These are phyloP conservation scores for Leptodactylus fallax DNA, from an alignment of 2,797 vertebrate species.

Conservation along the genomic window DNA sequence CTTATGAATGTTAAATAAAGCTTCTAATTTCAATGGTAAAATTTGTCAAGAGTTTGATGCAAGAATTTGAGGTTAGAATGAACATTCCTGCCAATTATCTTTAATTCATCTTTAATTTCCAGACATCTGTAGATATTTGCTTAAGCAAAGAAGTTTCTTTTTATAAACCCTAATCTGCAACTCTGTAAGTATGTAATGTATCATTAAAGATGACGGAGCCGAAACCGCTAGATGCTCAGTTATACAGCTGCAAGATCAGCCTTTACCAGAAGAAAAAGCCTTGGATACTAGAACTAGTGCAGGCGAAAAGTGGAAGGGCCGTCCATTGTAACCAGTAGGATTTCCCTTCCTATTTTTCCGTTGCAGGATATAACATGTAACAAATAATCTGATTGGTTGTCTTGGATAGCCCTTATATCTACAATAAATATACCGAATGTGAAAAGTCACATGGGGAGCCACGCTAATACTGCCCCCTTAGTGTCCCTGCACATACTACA, in stretches of 20 bases:
- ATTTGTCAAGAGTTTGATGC: conserved; percentile 42
- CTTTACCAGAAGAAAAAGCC: background rate
- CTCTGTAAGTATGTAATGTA: conserved; percentile 35
- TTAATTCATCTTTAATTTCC: conserved; percentile 60
- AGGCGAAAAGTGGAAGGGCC: background rate
- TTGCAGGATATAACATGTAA: background rate
- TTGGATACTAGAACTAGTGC: background rate
- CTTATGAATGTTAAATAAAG: conserved; percentile 40
- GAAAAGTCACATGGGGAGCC: no score
- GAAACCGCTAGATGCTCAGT: background rate
- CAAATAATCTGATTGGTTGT: background rate
- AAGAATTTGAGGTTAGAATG: conserved; percentile 51
- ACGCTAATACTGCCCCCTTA: no score
- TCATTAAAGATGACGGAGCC: conserved; percentile 54
- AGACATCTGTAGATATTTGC: conserved; percentile 60
- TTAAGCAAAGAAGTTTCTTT: conserved; percentile 55
- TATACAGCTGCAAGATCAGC: conserved; percentile 29
- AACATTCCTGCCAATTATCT: conserved; percentile 57
- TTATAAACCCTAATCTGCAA: conserved; percentile 55
- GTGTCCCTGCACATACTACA: no score
- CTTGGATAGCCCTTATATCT: background rate
- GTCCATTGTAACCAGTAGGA: background rate
- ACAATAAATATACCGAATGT: no score
- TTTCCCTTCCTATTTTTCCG: background rate
- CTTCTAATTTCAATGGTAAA: conserved; percentile 27